Base-by-base conservation (phyloP, 2,888 invertebrate species). In the Lacanobia wlatinum region DNA sequence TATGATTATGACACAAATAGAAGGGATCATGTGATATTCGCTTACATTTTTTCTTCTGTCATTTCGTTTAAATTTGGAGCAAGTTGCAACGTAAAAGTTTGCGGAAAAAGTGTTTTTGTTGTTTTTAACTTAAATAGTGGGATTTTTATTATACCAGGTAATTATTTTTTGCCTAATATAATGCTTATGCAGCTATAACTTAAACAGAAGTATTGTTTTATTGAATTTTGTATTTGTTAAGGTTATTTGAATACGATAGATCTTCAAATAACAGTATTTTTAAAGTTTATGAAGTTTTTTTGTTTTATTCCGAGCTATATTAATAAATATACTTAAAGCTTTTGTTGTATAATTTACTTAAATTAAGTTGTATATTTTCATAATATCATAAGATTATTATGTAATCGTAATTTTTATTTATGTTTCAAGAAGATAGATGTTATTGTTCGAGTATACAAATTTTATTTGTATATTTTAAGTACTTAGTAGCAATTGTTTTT, bases 301-400 rank as follows among this genome's bases (percentile, higher is more conserved):
- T 38, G 58, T 38, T 58, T 58, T 58, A 5, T 58, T 58, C 58
- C 58, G 58, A 58, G 58, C 58, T 58, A 56, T 56, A 56, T 58
- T 58, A 58, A 58, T 58, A 58, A 58, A 58, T 28, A 43, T 48
- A 61, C 43, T n/a, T n/a, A n/a, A n/a, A 48, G 43, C 46, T 61
- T 61, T 61, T 48, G 48, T 46, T 61, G 18, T n/a, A 61, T 61
- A n/a, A 58, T 40, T n/a, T 58, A 40, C 58, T 38, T 58, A 58
- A 58, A 58, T 58, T 58, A 58, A 58, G 58, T 58, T 40, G 38
- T 55, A 55, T 56, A 56, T 34, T 56, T 34, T 34, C 34, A 34
- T 0, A 56, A 56, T 56, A 56, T 56, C 34, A 56, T 56, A 56
- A 56, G 56, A 56, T 56, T 56, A 34, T 56, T 56, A 56, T 56